Percentiles rank a stretch among this genome's conserved stretches.
phyloP scores from a whole-genome alignment of 1,140 invertebrate genomes.

The Procambarus clarkii region DNA sequence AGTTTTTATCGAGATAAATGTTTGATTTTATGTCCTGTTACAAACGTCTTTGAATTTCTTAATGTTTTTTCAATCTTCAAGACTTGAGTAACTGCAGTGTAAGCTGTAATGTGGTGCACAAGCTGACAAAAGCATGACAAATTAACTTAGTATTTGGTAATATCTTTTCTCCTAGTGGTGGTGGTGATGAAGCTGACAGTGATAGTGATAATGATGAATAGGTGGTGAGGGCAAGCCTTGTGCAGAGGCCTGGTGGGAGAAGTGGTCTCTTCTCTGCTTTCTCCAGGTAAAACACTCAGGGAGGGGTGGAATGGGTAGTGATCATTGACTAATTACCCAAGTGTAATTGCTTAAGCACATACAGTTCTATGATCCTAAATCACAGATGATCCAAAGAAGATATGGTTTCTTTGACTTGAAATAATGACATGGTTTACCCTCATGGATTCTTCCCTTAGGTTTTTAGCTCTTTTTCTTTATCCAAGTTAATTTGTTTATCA shows the following conservation, averaged over 20 bases:
- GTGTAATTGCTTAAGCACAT: too few species aligned
- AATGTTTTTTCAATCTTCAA: not conserved
- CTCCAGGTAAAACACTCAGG: conserved; percentile 53
- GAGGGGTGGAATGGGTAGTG: conserved; percentile 14
- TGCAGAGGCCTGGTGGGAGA: conserved; percentile 36
- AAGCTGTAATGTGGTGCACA: not conserved
- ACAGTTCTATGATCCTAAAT: not conserved
- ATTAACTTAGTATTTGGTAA: conserved; percentile 39
- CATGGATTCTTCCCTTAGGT: too few species aligned
- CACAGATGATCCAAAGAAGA: not conserved
- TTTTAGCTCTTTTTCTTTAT: too few species aligned
- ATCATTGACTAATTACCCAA: not conserved
- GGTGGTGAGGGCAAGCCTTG: conserved; percentile 50
- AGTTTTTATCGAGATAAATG: not conserved
- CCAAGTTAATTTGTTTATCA: too few species aligned
- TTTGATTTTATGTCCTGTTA: not conserved
- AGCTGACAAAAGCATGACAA: conserved; percentile 1
- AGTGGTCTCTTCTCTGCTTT: conserved; percentile 29
- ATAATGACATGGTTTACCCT: too few species aligned
- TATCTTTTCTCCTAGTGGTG: conserved; percentile 58
- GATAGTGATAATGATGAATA: conserved; percentile 43
- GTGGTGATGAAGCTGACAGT: conserved; percentile 33
- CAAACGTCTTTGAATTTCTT: not conserved
- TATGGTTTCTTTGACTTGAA: too few species aligned
- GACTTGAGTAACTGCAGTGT: not conserved